Conservation (phyloP, 2,888 invertebrate genomes). For the Ametastegia equiseti region DNA sequence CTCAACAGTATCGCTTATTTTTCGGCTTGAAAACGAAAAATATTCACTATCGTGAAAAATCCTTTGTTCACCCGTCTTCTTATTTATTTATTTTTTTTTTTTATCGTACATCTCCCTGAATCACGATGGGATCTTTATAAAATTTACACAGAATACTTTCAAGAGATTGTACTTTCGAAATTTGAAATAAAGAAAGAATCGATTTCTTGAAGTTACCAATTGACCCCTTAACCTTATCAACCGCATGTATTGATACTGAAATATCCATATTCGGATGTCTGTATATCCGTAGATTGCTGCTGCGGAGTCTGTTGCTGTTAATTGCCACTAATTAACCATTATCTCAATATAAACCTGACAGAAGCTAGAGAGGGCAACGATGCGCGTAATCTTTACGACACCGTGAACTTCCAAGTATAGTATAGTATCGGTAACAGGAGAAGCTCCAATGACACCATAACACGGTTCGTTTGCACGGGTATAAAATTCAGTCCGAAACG, state of each 20-base stretch:
- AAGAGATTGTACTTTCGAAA: not conserved
- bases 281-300: not conserved
- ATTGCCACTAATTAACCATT: not conserved
- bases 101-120: not conserved
- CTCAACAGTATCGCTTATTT: no score
- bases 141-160: not conserved
- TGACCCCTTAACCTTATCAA: no score
- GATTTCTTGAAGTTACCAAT: not conserved
- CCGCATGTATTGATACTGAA: no score
- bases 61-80: no score
- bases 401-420: not conserved
- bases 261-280: not conserved
- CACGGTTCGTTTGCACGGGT: not conserved
- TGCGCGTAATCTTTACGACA: conserved; percentile 1
- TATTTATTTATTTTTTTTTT: no score
- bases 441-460: not conserved
- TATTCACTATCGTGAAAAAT: no score
- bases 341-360: not conserved
- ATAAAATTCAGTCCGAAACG: not conserved
- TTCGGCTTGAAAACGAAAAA: no score
- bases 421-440: no score
- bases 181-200: no score
- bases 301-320: not conserved
- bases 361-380: not conserved
- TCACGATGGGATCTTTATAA: not conserved